Percentiles rank a stretch among this genome's conserved stretches.
Evolutionary conservation across 2,113 vertebrate genomes (phyloP).

Genomic region (Amphiprion ocellaris): DNA sequence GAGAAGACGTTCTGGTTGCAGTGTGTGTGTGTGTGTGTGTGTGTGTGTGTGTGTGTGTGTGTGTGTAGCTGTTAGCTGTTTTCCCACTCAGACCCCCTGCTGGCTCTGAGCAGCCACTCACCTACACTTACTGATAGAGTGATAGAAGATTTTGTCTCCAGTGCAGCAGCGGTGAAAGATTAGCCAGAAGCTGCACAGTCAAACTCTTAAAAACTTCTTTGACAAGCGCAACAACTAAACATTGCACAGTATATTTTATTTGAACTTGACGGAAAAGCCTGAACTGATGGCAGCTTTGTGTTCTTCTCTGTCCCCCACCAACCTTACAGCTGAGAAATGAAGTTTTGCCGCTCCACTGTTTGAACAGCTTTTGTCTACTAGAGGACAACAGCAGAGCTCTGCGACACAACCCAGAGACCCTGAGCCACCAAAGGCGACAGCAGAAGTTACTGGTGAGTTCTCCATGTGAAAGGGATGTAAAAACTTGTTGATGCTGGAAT

Average conservation of each 20-base stretch:
- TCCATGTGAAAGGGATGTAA: slow-evolving; percentile 25
- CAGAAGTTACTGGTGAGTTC: slow-evolving; percentile 84
- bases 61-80: slow-evolving; percentile 51
- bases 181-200: neutral
- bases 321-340: slow-evolving; percentile 84
- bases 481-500: slow-evolving; percentile 36
- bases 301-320: neutral
- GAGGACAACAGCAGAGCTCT: slow-evolving; percentile 67
- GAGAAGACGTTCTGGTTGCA: slow-evolving; percentile 32
- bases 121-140: slow-evolving; percentile 25
- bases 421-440: slow-evolving; percentile 66
- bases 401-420: slow-evolving; percentile 67
- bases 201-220: neutral
- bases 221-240: neutral
- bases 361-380: slow-evolving; percentile 72
- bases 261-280: neutral
- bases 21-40: slow-evolving; percentile 1
- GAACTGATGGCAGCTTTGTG: slow-evolving; percentile 9
- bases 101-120: slow-evolving; percentile 36
- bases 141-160: slow-evolving; percentile 35
- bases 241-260: neutral
- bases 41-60: neutral
- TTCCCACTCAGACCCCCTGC: slow-evolving; percentile 61
- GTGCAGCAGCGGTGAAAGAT: slow-evolving; percentile 22
- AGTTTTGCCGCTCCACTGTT: slow-evolving; percentile 65